Evolutionary conservation across 2,888 invertebrate species (phyloP), one percentile per base, ranked within the genome.

Genomic region (Lasioglossum figueresi): DNA sequence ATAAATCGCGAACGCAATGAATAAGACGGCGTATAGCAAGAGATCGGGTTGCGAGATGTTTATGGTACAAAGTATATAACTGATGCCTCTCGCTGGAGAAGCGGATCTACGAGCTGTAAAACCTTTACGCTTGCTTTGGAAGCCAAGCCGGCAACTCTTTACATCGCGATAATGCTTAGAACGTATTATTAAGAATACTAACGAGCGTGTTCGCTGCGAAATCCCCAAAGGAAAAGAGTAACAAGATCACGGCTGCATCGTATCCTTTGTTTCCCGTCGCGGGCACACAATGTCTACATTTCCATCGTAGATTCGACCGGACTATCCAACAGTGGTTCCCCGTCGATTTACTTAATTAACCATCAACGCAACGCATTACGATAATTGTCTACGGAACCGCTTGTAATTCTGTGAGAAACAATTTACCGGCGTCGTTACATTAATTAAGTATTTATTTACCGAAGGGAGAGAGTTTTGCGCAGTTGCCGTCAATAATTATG

Each of bases 101-200:
- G 88, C 86, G 87, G 85, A 85, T 88, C 78, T 85, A 79, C 89
- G 87, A 87, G 83, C 82, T 87, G 85, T 85, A 89, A 85, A 89
- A 83, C 83, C 83, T 80, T 81, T 77, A 81, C 80, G 80, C 68
- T 81, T 71, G 85, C 84, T 79, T 84, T 79, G 63, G 71, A 84
- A 79, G 70, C 80, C 45, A 56, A 76, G 75, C 82, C 56, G 70
- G 48, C 75, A 59, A 48, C 75, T 73, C 83, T 79, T 85, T 84
- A 73, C 72, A 80, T 85, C 84, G 74, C 70, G 84, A 77, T 80
- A 84, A 80, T 84, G 71, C 68, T 84, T 84, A 75, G 45, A 85
- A 84, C 84, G 84, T 84, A 77, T 84, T 77, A 84, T 80, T 63
- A 75, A 78, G 63, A 80, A 75, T 80, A 56, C 84, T 85, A 85